Conservation (phyloP, 1,140 invertebrate species). For the Heliconius congener region DNA sequence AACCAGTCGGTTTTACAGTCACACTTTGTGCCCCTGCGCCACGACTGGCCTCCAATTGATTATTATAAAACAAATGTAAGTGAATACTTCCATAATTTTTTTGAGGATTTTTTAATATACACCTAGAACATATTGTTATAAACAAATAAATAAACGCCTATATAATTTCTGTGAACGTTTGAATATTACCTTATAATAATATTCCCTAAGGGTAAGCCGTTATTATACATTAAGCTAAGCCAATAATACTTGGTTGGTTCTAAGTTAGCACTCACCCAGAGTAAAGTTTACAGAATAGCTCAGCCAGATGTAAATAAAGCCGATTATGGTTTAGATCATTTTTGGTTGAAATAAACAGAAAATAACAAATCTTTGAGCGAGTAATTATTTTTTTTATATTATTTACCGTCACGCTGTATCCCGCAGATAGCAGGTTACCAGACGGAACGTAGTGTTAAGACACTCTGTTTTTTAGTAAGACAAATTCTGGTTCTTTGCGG, state of each 20-base stretch:
- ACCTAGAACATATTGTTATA: not conserved
- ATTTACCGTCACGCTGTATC: no score
- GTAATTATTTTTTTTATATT: no score
- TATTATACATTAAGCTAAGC: slow-evolving; percentile 31
- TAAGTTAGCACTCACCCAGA: slow-evolving; percentile 28
- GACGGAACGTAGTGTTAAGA: no score
- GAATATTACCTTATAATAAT: slow-evolving; percentile 1
- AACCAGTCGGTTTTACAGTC: no score
- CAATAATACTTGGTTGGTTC: slow-evolving; percentile 33
- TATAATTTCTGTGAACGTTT: not conserved
- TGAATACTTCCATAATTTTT: no score
- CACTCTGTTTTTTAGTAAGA: no score
- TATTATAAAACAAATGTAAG: no score
- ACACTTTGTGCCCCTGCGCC: no score
- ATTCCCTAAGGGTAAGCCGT: slow-evolving; percentile 28
- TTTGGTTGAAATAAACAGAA: slow-evolving; percentile 5
- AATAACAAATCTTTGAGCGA: slow-evolving; percentile 9
- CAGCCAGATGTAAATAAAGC: slow-evolving; percentile 18
- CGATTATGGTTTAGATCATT: slow-evolving; percentile 26
- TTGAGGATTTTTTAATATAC: not conserved
- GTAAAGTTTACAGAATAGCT: slow-evolving; percentile 30
- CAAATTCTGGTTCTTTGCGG: no score
- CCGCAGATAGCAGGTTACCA: no score
- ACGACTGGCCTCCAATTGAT: no score
- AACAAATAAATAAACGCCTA: not conserved